Base-by-base conservation (phyloP, 2,113 vertebrate genomes). In the Grus americana region DNA sequence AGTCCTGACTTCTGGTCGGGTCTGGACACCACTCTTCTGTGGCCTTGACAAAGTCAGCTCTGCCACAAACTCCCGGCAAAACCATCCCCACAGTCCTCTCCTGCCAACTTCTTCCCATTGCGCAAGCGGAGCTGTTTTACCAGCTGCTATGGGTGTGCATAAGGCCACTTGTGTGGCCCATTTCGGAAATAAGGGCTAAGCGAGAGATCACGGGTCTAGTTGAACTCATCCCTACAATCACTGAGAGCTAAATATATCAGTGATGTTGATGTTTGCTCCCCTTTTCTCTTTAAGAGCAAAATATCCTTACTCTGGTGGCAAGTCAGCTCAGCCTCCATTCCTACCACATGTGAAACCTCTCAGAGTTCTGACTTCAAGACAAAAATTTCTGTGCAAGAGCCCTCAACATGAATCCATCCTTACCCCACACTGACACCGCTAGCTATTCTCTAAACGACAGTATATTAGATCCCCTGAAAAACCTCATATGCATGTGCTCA, bases 81-180 rank as follows among this genome's bases (percentile, higher is more conserved):
- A 71, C 46, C 15, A 49, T 84, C 54, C 49, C 11, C 9, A 40
- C 46, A 36, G 15, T 30, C 9, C 46, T 70, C 54, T 79, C 54
- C 73, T 80, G 87, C 62, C 89, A 95, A 70, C 8, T 92, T 79
- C 89, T 95, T 82, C 76, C 84, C 54, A 52, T 76, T 88, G 89
- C 23, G 9, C 73, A 95, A 97, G 47, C 0, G 0, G 62, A 93
- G 74, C 73, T 89, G 80, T 85, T 95, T 90, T 83, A 90, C 89
- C 95, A 95, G 84, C 94, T 92, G 81, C 84, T 50, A 29, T 15
- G 78, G 70, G 61, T 81, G 62, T 90, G 49, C 34, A 9, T 7
- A 11, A 91, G 62, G 81, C 94, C 93, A 79, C 93, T 91, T 96
- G 93, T 90, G 92, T 94, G 90, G 92, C 90, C 93, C 9, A 3